Evolutionary conservation across 2,797 vertebrate genomes (phyloP).

Genomic region (Fratercula arctica): DNA sequence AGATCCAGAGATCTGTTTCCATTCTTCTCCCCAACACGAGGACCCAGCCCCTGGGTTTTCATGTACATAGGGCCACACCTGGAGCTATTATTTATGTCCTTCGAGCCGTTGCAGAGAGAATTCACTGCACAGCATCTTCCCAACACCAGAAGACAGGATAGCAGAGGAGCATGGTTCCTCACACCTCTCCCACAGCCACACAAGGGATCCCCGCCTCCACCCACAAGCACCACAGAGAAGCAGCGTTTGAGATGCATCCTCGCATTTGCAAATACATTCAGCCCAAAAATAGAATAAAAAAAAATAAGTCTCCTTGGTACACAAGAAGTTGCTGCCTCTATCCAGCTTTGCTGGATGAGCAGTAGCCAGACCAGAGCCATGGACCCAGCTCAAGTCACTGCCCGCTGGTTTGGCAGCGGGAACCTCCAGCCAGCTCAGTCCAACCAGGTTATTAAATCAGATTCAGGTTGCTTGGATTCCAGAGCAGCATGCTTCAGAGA

Average conservation of each 20-base stretch:
- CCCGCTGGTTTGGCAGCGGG: accelerated
- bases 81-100: background rate
- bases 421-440: background rate
- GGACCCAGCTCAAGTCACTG: background rate
- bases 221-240: background rate
- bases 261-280: background rate
- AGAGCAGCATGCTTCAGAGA: background rate
- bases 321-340: background rate
- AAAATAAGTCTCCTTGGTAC: background rate
- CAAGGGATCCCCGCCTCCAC: background rate
- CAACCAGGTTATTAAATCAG: background rate
- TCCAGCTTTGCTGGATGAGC: background rate
- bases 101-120: background rate
- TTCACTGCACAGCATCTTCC: background rate
- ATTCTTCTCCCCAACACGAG: background rate
- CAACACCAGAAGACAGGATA: background rate
- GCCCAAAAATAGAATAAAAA: background rate
- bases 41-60: background rate
- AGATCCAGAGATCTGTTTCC: background rate
- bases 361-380: background rate
- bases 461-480: background rate
- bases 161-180: accelerated
- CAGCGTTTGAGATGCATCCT: too few relatives aligned
- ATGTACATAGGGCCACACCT: accelerated
- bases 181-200: background rate